Evolutionary conservation across 2,113 vertebrate genomes (phyloP).

Genomic region (Grallaria varia): DNA sequence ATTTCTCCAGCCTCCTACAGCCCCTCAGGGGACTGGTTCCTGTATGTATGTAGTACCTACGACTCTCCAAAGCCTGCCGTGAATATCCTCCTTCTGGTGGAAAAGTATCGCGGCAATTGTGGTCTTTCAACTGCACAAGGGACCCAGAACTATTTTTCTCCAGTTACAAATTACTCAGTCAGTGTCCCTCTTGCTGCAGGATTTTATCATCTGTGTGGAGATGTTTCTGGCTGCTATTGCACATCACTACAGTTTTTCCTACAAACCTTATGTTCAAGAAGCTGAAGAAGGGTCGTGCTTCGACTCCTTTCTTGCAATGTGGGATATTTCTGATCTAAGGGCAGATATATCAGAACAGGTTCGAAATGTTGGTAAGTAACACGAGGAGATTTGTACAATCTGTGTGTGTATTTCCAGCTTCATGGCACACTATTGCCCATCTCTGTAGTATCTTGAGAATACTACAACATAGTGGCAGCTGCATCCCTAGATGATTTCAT

Average conservation of each 20-base stretch:
- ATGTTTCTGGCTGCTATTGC: slow-evolving; percentile 98
- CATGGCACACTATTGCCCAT: not conserved
- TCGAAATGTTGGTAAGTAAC: slow-evolving; percentile 91
- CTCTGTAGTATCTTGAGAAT: not conserved
- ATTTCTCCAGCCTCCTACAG: too few species aligned
- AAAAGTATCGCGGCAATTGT: not conserved
- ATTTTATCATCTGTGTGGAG: slow-evolving; percentile 97
- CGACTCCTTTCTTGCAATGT: slow-evolving; percentile 98
- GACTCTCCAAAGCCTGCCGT: not conserved
- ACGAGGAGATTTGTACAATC: not conserved
- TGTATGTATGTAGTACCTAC: accelerated
- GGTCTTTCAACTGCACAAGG: not conserved
- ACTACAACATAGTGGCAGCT: not conserved
- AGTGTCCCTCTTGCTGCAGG: slow-evolving; percentile 71
- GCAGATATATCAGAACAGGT: slow-evolving; percentile 97
- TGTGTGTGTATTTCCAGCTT: not conserved
- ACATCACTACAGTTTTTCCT: slow-evolving; percentile 96
- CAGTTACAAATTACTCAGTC: not conserved
- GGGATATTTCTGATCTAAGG: slow-evolving; percentile 94
- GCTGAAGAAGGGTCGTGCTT: slow-evolving; percentile 96
- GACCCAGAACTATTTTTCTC: not conserved
- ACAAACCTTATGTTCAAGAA: slow-evolving; percentile 95
- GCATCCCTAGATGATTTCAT: not conserved
- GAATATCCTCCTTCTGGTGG: not conserved
- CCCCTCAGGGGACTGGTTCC: not conserved